Evolutionary conservation across 2,888 invertebrate species (phyloP).

Genomic region (Drosophila algonquin): DNA sequence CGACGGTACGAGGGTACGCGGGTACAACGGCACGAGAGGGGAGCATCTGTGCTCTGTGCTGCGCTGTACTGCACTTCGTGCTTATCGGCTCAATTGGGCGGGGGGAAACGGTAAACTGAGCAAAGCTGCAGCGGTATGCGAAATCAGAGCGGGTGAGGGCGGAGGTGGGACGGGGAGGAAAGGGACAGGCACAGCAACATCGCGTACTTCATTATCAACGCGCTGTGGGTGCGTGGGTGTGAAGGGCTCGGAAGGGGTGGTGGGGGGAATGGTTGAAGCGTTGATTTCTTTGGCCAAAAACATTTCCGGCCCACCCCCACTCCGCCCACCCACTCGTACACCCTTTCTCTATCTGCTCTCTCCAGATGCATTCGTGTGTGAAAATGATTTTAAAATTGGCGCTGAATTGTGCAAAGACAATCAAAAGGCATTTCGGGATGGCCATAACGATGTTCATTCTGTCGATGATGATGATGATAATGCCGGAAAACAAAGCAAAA

Average conservation of each 20-base stretch:
- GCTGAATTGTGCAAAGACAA: constrained; percentile 69
- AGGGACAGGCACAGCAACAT: not conserved
- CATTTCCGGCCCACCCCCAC: constrained; percentile 60
- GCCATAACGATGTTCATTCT: constrained; percentile 22
- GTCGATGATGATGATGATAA: constrained; percentile 30
- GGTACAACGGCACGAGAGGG: not conserved
- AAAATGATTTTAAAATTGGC: constrained; percentile 77
- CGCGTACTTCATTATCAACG: constrained; percentile 34
- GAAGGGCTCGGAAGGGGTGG: not conserved
- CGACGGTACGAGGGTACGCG: not conserved
- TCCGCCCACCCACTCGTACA: constrained; percentile 34
- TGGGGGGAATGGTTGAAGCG: constrained; percentile 3
- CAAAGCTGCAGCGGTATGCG: constrained; percentile 9
- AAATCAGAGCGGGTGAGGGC: not conserved
- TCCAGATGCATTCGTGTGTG: constrained; percentile 72
- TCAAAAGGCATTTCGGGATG: constrained; percentile 66
- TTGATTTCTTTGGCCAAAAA: constrained; percentile 56
- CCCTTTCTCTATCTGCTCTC: not conserved
- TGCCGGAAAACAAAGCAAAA: constrained; percentile 48
- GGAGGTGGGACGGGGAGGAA: not conserved
- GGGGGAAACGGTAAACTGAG: constrained; percentile 15
- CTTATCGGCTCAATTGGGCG: constrained; percentile 54
- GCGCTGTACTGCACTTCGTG: constrained; percentile 58
- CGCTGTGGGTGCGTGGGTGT: constrained; percentile 33
- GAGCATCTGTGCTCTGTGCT: not conserved